Conservation (phyloP, 2,888 invertebrate species). For the Molorchus minor region DNA sequence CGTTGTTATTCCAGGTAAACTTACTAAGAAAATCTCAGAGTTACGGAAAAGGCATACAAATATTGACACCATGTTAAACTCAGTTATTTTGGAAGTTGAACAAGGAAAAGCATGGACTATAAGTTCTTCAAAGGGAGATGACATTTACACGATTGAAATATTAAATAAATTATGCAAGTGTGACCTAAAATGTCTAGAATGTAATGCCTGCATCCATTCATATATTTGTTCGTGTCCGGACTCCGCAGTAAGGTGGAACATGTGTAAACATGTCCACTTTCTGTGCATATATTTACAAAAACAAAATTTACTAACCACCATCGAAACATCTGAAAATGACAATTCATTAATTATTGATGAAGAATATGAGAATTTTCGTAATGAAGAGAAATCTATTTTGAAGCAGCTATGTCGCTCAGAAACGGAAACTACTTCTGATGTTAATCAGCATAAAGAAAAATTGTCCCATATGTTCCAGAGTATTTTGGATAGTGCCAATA, state of each 20-base stretch:
- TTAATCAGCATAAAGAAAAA: too few relatives aligned
- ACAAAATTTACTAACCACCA: too few relatives aligned
- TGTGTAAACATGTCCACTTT: constrained; percentile 11
- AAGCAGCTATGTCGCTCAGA: too few relatives aligned
- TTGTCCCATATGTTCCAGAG: too few relatives aligned
- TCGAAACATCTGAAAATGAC: too few relatives aligned
- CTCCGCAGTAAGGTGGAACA: constrained; percentile 14
- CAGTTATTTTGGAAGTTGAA: neutral
- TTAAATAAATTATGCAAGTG: constrained; percentile 23
- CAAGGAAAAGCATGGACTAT: constrained; percentile 25
- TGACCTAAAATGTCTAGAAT: constrained; percentile 22
- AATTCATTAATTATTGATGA: too few relatives aligned
- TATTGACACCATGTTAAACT: neutral
- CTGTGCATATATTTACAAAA: too few relatives aligned
- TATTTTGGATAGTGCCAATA: too few relatives aligned
- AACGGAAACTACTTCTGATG: too few relatives aligned
- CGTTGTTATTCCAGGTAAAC: neutral
- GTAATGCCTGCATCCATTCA: constrained; percentile 31
- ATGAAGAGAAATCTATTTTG: too few relatives aligned
- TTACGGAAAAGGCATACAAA: constrained; percentile 13
- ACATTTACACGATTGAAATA: constrained; percentile 18
- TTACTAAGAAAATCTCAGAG: constrained; percentile 33
- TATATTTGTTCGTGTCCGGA: constrained; percentile 36
- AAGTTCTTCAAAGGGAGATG: neutral
- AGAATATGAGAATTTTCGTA: too few relatives aligned